A percentile compares a stretch with the other conserved stretches of the same genome.
These are phyloP conservation scores for Piscicola geometra DNA, from an alignment of 2,888 invertebrate genomes.

Conservation along the genomic window DNA sequence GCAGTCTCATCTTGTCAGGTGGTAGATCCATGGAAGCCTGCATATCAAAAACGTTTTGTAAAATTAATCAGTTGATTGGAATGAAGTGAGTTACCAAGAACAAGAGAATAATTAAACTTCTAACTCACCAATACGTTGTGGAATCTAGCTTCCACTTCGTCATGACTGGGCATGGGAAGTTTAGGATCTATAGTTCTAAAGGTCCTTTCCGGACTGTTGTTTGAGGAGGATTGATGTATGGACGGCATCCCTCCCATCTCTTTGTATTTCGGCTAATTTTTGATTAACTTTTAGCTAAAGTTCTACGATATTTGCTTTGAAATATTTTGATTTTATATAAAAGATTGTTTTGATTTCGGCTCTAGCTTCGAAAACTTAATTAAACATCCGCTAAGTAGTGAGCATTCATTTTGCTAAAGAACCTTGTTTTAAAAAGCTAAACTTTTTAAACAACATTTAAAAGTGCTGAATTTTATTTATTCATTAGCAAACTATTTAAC, in stretches of 20 bases:
- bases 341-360: too few relatives aligned
- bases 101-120: neutral
- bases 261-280: too few relatives aligned
- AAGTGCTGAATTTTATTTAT: too few relatives aligned
- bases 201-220: neutral
- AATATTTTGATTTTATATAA: too few relatives aligned
- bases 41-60: too few relatives aligned
- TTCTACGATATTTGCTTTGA: too few relatives aligned
- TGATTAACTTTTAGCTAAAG: too few relatives aligned
- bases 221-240: neutral
- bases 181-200: constrained; percentile 3
- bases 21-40: constrained; percentile 98
- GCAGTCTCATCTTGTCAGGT: constrained; percentile 91
- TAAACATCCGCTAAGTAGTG: neutral
- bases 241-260: constrained; percentile 18
- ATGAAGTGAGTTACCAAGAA: too few relatives aligned
- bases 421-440: too few relatives aligned
- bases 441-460: too few relatives aligned
- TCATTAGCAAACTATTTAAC: too few relatives aligned
- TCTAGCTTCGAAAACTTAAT: neutral
- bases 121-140: constrained; percentile 34
- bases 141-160: constrained; percentile 35
- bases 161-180: constrained; percentile 34
- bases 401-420: too few relatives aligned
- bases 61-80: neutral